Base-by-base conservation (phyloP, 2,113 vertebrate genomes). In the Sphyrna mokarran region DNA sequence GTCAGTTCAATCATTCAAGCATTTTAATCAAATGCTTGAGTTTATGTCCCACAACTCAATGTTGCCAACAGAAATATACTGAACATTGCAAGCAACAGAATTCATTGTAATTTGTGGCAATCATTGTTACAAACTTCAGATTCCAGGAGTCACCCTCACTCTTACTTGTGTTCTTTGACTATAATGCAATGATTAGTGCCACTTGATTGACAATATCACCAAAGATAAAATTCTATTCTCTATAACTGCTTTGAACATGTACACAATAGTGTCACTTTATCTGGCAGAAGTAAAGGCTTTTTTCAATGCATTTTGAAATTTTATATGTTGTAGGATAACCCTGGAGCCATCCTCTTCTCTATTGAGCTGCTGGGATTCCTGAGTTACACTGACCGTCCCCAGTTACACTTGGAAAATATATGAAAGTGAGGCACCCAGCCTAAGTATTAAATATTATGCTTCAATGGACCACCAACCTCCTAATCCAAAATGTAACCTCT, bases 31-130 rank as follows among this genome's bases (percentile, higher is more conserved):
- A 61, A 9, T 58, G 33, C 58, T 14, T 0, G 4, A 91, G 87
- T 29, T 91, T 61, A n/a, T 13, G 18, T 63, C 33, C 87, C 13
- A 91, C 33, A 61, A 91, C 33, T 63, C 58, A 91, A 63, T 33
- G 14, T 91, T 91, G 87, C 87, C 87, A 91, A 91, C 61, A 93
- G 89, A 93, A 93, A 93, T 66, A 93, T 66, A 66, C 18, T 66
- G 58, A 66, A 93, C 61, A 20, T 93, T 66, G 61, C 61, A 22
- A 68, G 89, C 48, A 37, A 33, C 58, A 68, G 33, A 93, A 93
- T 66, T 18, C 33, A 68, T 93, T 66, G 7, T 37, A 93, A 93
- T 66, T 93, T 93, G 8, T 66, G 61, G 58, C 87, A 91, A 63
- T 91, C 48, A 58, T 48, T 58, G 58, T 40, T 83, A n/a, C 37